Base-by-base conservation (phyloP, 2,797 vertebrate species). In the Enteromius paludinosus region DNA sequence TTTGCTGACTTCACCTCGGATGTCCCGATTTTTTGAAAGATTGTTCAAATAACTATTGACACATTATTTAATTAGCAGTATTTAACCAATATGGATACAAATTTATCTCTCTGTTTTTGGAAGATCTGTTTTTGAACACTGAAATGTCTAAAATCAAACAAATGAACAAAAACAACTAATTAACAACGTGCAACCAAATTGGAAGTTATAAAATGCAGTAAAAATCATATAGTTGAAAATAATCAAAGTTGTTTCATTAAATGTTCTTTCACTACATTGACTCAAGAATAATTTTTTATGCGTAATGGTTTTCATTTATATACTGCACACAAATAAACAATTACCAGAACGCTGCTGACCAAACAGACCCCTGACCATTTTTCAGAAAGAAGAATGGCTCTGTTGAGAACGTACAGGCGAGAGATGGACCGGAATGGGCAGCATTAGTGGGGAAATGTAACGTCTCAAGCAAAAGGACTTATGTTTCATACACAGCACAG, bases 371-470 rank as follows among this genome's bases (percentile, higher is more conserved):
- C 61, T 83, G 49, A 81, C 73, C 43, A 52, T 72, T 66, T 84
- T 87, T 91, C 87, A 82, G 87, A 87, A 80, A 87, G 86, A 89
- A 45, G 52, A 61, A 82, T 79, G 74, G 72, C 81, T 86, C 84
- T 59, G 45, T 45, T 77, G 82, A 83, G 79, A 88, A 80, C 84
- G 85, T 82, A 89, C 84, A 90, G 78, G 18, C 47, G 84, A 87
- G 85, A 88, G 84, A 86, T 86, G 87, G 62, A 83, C 79, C 85
- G 87, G 25, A 73, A 35, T 54, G 25, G 79, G 47, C 47, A 78
- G 83, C 91, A 92, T 92, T 91, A 90, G 88, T 83, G 52, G 35
- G 83, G 49, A 90, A 92, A 93, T 90, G 88, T 90, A 89, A 91
- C 79, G 41, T 90, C 83, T 89, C 82, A 70, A 86, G 84, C 25